Base-by-base conservation (phyloP, 1,140 invertebrate genomes). In the Ganaspis sp. region DNA sequence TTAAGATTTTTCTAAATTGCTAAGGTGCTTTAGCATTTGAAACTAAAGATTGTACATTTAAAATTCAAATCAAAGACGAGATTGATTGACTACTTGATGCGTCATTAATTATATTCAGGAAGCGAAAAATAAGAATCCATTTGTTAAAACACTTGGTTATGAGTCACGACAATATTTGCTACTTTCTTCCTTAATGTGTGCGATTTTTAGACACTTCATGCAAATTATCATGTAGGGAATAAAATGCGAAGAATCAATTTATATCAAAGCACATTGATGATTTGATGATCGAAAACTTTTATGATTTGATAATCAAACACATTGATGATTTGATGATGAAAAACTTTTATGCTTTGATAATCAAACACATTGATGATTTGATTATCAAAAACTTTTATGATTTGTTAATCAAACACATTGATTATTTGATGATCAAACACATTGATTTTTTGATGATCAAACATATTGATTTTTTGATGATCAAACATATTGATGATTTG, bases 271-370 rank as follows among this genome's bases (percentile, higher is more conserved):
- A 12, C 23, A 64, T 49, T 34, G 29, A 34, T 34, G 29, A 34
- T 34, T 64, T 9, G 54, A 58, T 58, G 54, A 58, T 58, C 26
- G n/a, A n/a, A n/a, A n/a, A n/a, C n/a, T n/a, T n/a, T n/a, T n/a
- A n/a, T n/a, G n/a, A n/a, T n/a, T n/a, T n/a, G n/a, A n/a, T n/a
- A n/a, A n/a, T n/a, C n/a, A n/a, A n/a, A n/a, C n/a, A n/a, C n/a
- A n/a, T n/a, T n/a, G n/a, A n/a, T n/a, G n/a, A n/a, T n/a, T n/a
- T n/a, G n/a, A n/a, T n/a, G n/a, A n/a, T n/a, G n/a, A n/a, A n/a
- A n/a, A n/a, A n/a, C n/a, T n/a, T n/a, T n/a, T n/a, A n/a, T n/a
- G n/a, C n/a, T n/a, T n/a, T n/a, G n/a, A n/a, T n/a, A n/a, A n/a
- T n/a, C n/a, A n/a, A n/a, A n/a, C n/a, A n/a, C n/a, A n/a, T n/a